These are phyloP conservation scores for Pemphredon lugubris DNA, from an alignment of 2,888 invertebrate genomes.

Conservation along the genomic window DNA sequence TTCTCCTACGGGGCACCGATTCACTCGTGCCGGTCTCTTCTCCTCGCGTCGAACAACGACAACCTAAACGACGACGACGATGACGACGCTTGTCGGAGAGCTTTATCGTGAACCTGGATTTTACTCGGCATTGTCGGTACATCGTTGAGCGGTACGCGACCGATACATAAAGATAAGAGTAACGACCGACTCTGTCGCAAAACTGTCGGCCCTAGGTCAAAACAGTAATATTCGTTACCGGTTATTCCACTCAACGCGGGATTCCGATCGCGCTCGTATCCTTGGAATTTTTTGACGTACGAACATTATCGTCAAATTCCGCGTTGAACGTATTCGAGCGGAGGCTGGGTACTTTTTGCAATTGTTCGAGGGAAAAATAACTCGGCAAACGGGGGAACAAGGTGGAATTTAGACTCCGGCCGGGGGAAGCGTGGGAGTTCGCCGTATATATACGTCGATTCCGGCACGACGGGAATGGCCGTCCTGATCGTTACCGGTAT, in stretches of 20 bases:
- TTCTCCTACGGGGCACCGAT: constrained; percentile 71
- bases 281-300: too few relatives aligned
- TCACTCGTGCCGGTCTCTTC: constrained; percentile 54
- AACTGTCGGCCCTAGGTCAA: constrained; percentile 18
- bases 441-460: constrained; percentile 40
- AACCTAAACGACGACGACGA: constrained; percentile 23
- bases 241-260: too few relatives aligned
- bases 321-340: too few relatives aligned
- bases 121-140: constrained; percentile 11
- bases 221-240: constrained; percentile 14
- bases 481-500: constrained; percentile 66
- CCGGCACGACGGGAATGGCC: constrained; percentile 55
- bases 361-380: constrained; percentile 20
- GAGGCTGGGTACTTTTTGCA: not conserved
- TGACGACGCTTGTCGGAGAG: too few relatives aligned
- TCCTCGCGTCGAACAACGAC: constrained; percentile 35
- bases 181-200: constrained; percentile 26
- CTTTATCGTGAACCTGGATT: too few relatives aligned
- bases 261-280: too few relatives aligned
- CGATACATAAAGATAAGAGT: constrained; percentile 25
- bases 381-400: constrained; percentile 47
- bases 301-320: too few relatives aligned
- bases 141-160: constrained; percentile 1
- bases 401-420: constrained; percentile 43
- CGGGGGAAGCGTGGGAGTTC: constrained; percentile 71